phyloP scores from a whole-genome alignment of 2,113 vertebrate species.

The Orthonyx spaldingii region DNA sequence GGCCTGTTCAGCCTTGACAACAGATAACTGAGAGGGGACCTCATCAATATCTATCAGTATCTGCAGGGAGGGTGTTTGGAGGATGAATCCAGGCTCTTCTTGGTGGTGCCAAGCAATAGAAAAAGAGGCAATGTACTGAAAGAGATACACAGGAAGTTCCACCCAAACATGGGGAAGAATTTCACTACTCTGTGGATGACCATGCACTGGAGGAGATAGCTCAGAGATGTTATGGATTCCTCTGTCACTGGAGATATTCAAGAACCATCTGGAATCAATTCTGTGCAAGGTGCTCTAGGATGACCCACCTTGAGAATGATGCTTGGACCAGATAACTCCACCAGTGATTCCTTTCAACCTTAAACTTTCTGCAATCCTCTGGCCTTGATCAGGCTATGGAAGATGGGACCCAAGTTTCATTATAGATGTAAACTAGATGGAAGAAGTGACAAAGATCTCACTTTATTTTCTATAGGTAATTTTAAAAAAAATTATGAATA shows the following conservation, averaged over 20 bases:
- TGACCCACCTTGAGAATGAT: not conserved
- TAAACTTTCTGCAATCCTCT: not conserved
- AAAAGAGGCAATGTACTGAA: not conserved
- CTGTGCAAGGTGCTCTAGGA: not conserved
- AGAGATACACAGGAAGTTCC: not conserved
- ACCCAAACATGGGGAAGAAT: not conserved
- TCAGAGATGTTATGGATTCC: not conserved
- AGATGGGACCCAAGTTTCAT: not conserved
- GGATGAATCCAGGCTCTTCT: not conserved
- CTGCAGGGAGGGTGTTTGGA: no score
- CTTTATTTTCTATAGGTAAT: not conserved
- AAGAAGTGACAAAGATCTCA: not conserved
- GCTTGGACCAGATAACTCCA: not conserved
- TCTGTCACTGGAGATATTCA: not conserved
- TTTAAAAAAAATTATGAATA: not conserved
- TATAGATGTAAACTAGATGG: not conserved
- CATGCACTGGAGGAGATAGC: not conserved
- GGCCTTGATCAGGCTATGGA: not conserved
- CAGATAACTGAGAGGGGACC: not conserved
- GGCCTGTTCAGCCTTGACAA: not conserved
- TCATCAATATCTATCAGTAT: not conserved
- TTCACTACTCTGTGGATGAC: not conserved
- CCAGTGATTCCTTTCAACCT: not conserved
- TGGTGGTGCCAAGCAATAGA: not conserved
- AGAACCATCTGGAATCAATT: not conserved